These are phyloP conservation scores for Trinectes maculatus DNA, from an alignment of 2,113 vertebrate species.

Conservation along the genomic window DNA sequence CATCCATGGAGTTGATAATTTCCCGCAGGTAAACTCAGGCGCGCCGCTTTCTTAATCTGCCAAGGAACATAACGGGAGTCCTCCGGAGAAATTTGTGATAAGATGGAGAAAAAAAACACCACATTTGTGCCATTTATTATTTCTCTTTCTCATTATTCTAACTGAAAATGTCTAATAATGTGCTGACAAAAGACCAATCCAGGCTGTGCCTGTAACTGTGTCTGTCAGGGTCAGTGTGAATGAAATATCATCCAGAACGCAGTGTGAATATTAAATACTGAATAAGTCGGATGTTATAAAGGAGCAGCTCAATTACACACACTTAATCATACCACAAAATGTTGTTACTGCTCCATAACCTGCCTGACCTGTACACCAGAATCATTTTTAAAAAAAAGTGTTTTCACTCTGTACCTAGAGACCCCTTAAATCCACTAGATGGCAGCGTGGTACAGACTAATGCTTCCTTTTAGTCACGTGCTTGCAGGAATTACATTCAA, in stretches of 20 bases:
- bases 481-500: too few species aligned
- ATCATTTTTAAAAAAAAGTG: too few species aligned
- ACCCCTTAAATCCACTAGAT: too few species aligned
- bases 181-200: conserved; percentile 3
- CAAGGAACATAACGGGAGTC: conserved; percentile 50
- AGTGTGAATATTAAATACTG: background rate
- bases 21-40: conserved; percentile 68
- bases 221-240: background rate
- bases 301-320: too few species aligned
- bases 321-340: too few species aligned
- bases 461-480: too few species aligned
- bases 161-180: conserved; percentile 38
- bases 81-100: conserved; percentile 52
- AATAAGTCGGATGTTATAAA: too few species aligned
- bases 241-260: background rate
- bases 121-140: conserved; percentile 27
- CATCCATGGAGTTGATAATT: conserved; percentile 70
- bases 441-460: conserved; percentile 52
- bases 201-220: background rate
- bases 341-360: too few species aligned
- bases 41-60: conserved; percentile 65
- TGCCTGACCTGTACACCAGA: too few species aligned
- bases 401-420: too few species aligned
- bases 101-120: conserved; percentile 31
- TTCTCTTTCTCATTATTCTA: too few species aligned